A percentile compares a stretch with the other conserved stretches of the same genome.
Conservation (phyloP, 2,797 vertebrate genomes). For the Pseudochromis fuscus region DNA sequence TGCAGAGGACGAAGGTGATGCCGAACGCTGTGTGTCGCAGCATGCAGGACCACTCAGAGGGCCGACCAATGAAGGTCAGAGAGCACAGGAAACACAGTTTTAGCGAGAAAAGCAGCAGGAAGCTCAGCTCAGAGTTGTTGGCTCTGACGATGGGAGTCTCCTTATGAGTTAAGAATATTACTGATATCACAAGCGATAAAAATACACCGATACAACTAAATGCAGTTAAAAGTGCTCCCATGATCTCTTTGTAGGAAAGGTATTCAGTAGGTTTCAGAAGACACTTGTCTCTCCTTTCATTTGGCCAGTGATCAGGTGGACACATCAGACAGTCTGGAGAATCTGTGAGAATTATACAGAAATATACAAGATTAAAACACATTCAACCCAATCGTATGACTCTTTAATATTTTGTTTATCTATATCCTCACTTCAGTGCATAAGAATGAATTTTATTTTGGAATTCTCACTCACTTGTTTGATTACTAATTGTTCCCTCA, state of each 20-base stretch:
- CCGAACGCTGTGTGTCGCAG: slow-evolving; percentile 78
- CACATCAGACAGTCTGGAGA: slow-evolving; percentile 73
- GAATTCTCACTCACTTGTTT: slow-evolving; percentile 67
- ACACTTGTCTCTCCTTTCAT: slow-evolving; percentile 71
- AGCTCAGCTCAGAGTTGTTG: slow-evolving; percentile 79
- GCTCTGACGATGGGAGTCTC: slow-evolving; percentile 76
- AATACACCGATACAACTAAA: slow-evolving; percentile 74
- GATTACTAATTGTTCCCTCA: slow-evolving; percentile 78
- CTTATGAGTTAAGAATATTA: slow-evolving; percentile 68
- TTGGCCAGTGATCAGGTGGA: slow-evolving; percentile 76
- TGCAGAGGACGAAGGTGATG: slow-evolving; percentile 79
- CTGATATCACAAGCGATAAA: slow-evolving; percentile 64
- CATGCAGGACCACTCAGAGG: slow-evolving; percentile 81
- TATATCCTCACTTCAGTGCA: background rate
- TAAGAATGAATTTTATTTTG: background rate
- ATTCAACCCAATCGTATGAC: no score
- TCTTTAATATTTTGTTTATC: no score
- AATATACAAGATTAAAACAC: background rate
- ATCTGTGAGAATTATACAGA: slow-evolving; percentile 61
- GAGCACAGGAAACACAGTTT: slow-evolving; percentile 79
- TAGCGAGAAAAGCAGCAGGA: slow-evolving; percentile 78
- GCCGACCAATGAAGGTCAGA: slow-evolving; percentile 74
- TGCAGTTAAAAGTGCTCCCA: slow-evolving; percentile 74
- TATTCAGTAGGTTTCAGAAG: slow-evolving; percentile 78
- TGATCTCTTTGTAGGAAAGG: slow-evolving; percentile 77